phyloP scores from a whole-genome alignment of 2,113 vertebrate genomes.

The Accipiter virgatus region DNA sequence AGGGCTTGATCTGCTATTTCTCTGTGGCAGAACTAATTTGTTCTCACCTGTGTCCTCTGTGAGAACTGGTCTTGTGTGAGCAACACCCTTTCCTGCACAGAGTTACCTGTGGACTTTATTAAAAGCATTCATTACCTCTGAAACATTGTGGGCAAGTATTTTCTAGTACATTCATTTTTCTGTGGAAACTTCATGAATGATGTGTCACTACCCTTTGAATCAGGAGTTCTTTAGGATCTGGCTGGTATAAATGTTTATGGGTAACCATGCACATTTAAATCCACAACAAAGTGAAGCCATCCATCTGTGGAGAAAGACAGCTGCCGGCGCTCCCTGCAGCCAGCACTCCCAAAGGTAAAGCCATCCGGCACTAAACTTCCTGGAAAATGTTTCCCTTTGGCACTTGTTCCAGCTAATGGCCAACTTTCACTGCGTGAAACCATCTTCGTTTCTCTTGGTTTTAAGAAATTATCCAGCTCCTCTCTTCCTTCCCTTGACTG shows the following conservation, averaged over 20 bases:
- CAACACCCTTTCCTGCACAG: neutral
- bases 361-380: neutral
- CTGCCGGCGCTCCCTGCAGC: neutral
- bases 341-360: neutral
- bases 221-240: neutral
- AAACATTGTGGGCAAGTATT: neutral
- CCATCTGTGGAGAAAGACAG: neutral
- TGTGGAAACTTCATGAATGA: neutral
- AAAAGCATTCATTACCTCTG: neutral
- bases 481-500: neutral
- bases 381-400: constrained; percentile 16
- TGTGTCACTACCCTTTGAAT: neutral
- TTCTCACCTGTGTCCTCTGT: neutral
- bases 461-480: neutral
- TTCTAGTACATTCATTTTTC: neutral
- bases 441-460: neutral
- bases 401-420: neutral
- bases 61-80: neutral
- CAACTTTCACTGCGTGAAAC: neutral
- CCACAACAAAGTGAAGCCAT: neutral
- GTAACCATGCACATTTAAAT: neutral
- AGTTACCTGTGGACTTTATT: neutral
- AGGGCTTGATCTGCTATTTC: neutral
- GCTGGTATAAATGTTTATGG: neutral
- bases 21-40: neutral